Base-by-base conservation (phyloP, 2,797 vertebrate genomes). In the Hippopotamyrus pictus region DNA sequence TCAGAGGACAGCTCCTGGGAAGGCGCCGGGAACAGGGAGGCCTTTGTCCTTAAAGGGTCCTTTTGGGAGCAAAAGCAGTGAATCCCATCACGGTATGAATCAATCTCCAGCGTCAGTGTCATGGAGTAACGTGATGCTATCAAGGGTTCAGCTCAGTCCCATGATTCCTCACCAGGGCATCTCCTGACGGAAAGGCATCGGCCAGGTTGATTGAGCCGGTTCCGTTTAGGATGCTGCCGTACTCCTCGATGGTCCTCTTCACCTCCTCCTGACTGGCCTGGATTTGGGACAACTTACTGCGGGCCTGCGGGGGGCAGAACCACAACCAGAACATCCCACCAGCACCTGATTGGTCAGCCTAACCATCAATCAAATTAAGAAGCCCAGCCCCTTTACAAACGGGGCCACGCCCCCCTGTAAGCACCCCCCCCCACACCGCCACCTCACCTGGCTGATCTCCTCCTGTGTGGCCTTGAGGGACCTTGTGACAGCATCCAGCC, bases 371-470 rank as follows among this genome's bases (percentile, higher is more conserved):
- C 17, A 84, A 73, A 73, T 33, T 73, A 73, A 12, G 12, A 48
- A 11, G 41, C 22, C 82, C 82, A 12, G 82, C n/a, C 82, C 46
- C 48, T 29, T n/a, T 12, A 5, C 8, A 85, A 8, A 50, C 46
- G 29, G 44, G 33, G 46, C 1, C 44, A 29, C 9, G 1, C 4
- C 69, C 33, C 33, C 69, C 19, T 73, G 25, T 29, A 37, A 33
- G 5, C 3, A 5, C 48, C 46, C 11, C 48, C 50, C 91, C 92
- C 14, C 5, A 44, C 48, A 50, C 53, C 53, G 5, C 1, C 53
- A 7, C 99, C 99, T 99, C 53, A 57, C 99, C 99, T 99, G 98
- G 91, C 95, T 97, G 93, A 99, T 98, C 94, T 99, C 98, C 0
- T 99, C 97, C 91, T 99, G 98, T 0, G 99, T 99, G 90, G 96